Base-by-base conservation (phyloP, 2,888 invertebrate species). In the Dinocampus coccinellae region DNA sequence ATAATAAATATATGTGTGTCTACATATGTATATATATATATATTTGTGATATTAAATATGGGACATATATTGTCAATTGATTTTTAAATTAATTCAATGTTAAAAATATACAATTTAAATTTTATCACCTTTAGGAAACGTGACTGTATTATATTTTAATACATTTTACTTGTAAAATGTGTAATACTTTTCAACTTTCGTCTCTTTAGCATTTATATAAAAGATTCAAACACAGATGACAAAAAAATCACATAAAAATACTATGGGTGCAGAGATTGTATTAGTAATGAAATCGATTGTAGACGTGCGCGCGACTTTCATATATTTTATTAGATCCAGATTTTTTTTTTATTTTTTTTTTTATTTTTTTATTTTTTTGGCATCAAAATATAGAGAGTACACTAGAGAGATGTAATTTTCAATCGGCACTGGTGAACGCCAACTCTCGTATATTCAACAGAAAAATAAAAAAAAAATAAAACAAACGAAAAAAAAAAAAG, bases 321-420 rank as follows among this genome's bases (percentile, higher is more conserved):
- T 13, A 16, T 33, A 58, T 58, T 58, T 58, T 33, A 58, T 58
- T 33, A 34, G 20, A 34, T 13, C 16, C 33, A 58, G 58, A 58
- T 58, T 58, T 16, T 58, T 16, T n/a, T n/a, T n/a, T n/a, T n/a
- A n/a, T n/a, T n/a, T n/a, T n/a, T n/a, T n/a, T n/a, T n/a, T n/a
- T n/a, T n/a, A n/a, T n/a, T n/a, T n/a, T n/a, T n/a, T n/a, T n/a
- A n/a, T n/a, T n/a, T n/a, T 34, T n/a, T 34, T 58, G 33, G 29
- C 33, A 34, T 29, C n/a, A 33, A 16, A 58, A 26, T 26, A 7
- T 6, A 26, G 0, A 3, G n/a, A n/a, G n/a, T 57, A 2, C 26
- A 34, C 33, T 16, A 58, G 57, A n/a, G 57, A 26, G 33, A 58
- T 33, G 58, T 29, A 58, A 58, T 58, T 58, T 58, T 34, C 58